phyloP scores from a whole-genome alignment of 2,113 vertebrate genomes.

The Caranx ignobilis region DNA sequence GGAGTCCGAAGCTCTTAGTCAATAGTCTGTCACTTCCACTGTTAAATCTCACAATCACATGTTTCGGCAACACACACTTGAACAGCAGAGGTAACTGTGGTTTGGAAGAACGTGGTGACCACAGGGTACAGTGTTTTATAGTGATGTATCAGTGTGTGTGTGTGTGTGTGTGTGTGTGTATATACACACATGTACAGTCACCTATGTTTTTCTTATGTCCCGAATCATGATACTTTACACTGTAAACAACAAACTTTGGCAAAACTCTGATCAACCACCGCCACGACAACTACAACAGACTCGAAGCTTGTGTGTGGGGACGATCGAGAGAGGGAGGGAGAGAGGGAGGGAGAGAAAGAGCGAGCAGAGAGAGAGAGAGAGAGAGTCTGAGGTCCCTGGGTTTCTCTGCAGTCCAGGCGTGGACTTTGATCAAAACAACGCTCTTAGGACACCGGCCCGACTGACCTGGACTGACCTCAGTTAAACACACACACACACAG shows the following conservation, averaged over 20 bases:
- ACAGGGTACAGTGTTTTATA: no score
- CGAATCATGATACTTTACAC: conserved; percentile 32
- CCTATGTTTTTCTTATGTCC: conserved; percentile 18
- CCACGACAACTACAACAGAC: neutral
- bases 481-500: conserved; percentile 28
- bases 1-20: no score
- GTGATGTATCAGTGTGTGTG: no score
- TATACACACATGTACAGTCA: neutral
- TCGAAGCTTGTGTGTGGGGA: conserved; percentile 5
- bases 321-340: neutral
- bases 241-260: conserved; percentile 41
- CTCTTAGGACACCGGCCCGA: conserved; percentile 51
- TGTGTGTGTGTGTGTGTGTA: no score
- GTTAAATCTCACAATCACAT: no score
- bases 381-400: conserved; percentile 59
- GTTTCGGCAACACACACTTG: no score
- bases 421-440: conserved; percentile 74
- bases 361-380: neutral
- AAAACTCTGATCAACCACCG: conserved; percentile 29
- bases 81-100: no score
- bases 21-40: no score
- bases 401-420: conserved; percentile 53
- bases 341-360: conserved; percentile 3
- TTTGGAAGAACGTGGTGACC: no score
- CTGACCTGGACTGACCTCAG: conserved; percentile 58